A percentile compares a stretch with the other conserved stretches of the same genome.
Conservation (phyloP, 2,113 vertebrate species). For the Epinephelus cyanopodus region DNA sequence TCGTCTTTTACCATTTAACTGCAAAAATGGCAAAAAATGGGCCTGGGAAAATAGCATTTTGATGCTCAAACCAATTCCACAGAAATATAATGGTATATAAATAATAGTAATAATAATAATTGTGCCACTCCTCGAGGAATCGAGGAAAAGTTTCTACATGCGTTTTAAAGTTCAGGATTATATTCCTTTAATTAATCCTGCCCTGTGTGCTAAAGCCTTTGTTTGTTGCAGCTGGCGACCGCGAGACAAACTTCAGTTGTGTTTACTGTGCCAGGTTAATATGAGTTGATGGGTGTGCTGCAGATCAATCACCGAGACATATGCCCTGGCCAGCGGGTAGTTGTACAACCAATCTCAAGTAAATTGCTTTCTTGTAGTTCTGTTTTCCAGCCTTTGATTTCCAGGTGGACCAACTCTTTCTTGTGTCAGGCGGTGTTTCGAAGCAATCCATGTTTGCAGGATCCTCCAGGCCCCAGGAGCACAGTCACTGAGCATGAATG, state of each 20-base stretch:
- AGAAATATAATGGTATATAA: too few relatives aligned
- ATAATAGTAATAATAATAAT: too few relatives aligned
- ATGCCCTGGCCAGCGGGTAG: conserved; percentile 15
- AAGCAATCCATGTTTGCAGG: conserved; percentile 26
- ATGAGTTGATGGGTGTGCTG: background rate
- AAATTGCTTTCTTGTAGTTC: conserved; percentile 56
- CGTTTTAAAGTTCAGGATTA: background rate
- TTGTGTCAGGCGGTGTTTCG: conserved; percentile 17
- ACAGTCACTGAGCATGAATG: conserved; percentile 21
- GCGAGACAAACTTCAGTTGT: background rate
- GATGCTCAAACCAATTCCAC: too few relatives aligned
- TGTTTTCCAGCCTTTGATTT: conserved; percentile 20
- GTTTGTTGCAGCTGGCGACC: background rate
- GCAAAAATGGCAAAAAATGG: background rate
- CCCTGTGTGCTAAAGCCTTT: background rate
- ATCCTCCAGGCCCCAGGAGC: background rate
- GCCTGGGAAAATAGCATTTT: too few relatives aligned
- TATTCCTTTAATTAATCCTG: background rate
- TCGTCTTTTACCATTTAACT: background rate
- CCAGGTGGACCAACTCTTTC: conserved; percentile 13
- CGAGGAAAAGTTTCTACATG: background rate
- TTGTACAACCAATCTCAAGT: conserved; percentile 40
- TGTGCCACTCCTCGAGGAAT: too few relatives aligned
- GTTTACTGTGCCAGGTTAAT: conserved; percentile 14
- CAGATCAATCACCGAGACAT: conserved; percentile 23